Evolutionary conservation across 2,797 vertebrate genomes (phyloP).

Genomic region (Cynodonichthys magdalenae): DNA sequence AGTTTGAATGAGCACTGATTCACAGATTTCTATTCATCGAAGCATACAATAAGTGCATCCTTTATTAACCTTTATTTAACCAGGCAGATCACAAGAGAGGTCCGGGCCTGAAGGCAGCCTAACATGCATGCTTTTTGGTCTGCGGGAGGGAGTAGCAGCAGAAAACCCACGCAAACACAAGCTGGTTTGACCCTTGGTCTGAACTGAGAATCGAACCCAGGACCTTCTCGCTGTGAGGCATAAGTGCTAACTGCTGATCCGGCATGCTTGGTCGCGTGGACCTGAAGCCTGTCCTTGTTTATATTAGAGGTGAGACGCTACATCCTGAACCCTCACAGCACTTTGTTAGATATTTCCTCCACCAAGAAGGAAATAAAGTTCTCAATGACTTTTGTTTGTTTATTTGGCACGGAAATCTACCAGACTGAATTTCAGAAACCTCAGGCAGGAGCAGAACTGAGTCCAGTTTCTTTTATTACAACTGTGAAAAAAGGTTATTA

Average conservation of each 20-base stretch:
- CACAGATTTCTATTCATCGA: slow-evolving; percentile 11
- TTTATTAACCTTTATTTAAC: too few species aligned
- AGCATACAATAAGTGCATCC: not conserved
- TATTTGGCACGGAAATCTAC: not conserved
- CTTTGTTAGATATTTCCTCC: slow-evolving; percentile 4
- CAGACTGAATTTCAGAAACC: not conserved
- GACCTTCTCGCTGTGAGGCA: too few species aligned
- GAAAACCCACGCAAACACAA: too few species aligned
- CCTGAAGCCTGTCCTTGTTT: slow-evolving; percentile 17
- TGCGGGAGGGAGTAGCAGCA: too few species aligned
- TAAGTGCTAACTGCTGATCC: not conserved
- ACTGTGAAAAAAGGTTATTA: not conserved
- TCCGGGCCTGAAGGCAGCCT: too few species aligned
- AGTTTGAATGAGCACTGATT: slow-evolving; percentile 46
- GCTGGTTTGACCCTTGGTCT: too few species aligned
- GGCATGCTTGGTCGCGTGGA: not conserved
- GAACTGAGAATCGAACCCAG: too few species aligned
- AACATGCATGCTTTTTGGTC: too few species aligned
- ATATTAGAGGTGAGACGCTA: slow-evolving; percentile 7
- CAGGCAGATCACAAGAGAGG: too few species aligned
- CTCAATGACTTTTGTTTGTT: not conserved
- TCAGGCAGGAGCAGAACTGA: not conserved
- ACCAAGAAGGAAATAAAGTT: slow-evolving; percentile 1
- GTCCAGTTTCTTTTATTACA: not conserved
- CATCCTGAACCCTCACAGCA: slow-evolving; percentile 10